Evolutionary conservation across 2,888 invertebrate species (phyloP), one percentile per base, ranked within the genome.

Genomic region (Agrotis puta): DNA sequence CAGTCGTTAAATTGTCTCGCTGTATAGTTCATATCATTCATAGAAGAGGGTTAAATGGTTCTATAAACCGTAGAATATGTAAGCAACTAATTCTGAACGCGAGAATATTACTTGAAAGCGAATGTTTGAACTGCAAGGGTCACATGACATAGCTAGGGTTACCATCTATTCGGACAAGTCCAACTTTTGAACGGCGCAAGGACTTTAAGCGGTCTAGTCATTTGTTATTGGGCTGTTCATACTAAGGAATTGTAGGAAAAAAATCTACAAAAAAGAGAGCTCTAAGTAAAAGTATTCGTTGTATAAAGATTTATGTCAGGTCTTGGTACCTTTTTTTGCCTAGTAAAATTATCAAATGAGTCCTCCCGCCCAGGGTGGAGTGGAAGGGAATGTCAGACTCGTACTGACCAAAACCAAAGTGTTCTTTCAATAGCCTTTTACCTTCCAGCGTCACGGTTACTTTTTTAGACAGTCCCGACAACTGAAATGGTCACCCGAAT

Each of bases 21-120:
- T 13, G 14, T 48, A 54, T 56, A 77, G 64, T 70, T 71, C 45
- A 62, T 79, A 39, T 39, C 11, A 67, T 73, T 66, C 70, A 76
- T 58, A 70, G 50, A 64, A 70, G 61, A 69, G 50, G 76, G 64
- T 74, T 64, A 24, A 64, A 75, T 58, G 64, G 57, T 56, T 62
- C 54, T 77, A 73, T 83, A 74, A 70, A 79, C 64, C 48, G 61
- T 70, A 62, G 48, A 73, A 80, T 71, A 80, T 64, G 71, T 73
- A 57, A 74, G 43, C 81, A 64, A 74, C 58, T 62, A 83, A 82
- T 80, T 71, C 50, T 62, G 18, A 47, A 61, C n/a, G 39, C 56
- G 24, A 33, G 59, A 57, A 64, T 67, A 70, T 71, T 69, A 71
- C 63, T 70, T 48, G 43, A 53, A 68, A 70, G 56, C 18, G 18